phyloP scores from a whole-genome alignment of 2,797 vertebrate species.

The Sebastes taczanowskii region DNA sequence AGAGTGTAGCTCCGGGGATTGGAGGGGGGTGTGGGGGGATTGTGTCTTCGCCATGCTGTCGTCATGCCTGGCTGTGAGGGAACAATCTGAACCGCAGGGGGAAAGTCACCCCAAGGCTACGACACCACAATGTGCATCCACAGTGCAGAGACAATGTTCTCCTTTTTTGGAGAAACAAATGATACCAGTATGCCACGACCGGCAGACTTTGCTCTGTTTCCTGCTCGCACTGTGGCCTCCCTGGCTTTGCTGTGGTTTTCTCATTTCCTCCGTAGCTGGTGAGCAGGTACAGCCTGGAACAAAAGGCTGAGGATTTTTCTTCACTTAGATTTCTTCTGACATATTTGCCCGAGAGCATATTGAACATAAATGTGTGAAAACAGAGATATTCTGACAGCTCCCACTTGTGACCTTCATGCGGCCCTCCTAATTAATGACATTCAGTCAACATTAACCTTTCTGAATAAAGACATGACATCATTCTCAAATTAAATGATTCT shows the following conservation, averaged over 20 bases:
- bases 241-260: conserved; percentile 6
- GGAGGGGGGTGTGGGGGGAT: accelerated
- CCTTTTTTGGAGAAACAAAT: conserved; percentile 4
- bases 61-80: conserved; percentile 48
- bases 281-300: neutral
- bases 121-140: conserved; percentile 4
- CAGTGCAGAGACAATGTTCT: conserved; percentile 24
- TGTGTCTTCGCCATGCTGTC: conserved; percentile 14
- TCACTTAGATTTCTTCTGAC: conserved; percentile 11
- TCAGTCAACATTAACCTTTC: conserved; percentile 49
- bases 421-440: conserved; percentile 38
- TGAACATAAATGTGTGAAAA: conserved; percentile 14
- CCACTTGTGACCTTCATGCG: conserved; percentile 32
- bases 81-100: conserved; percentile 55
- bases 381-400: conserved; percentile 35
- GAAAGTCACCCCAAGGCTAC: conserved; percentile 52
- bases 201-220: neutral
- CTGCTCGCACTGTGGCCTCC: neutral
- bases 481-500: conserved; percentile 32
- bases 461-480: conserved; percentile 27
- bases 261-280: conserved; percentile 3
- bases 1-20: conserved; percentile 21
- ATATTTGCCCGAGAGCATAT: neutral
- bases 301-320: neutral
- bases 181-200: neutral